phyloP scores from a whole-genome alignment of 2,797 vertebrate species.

The Danio jaintianensis region DNA sequence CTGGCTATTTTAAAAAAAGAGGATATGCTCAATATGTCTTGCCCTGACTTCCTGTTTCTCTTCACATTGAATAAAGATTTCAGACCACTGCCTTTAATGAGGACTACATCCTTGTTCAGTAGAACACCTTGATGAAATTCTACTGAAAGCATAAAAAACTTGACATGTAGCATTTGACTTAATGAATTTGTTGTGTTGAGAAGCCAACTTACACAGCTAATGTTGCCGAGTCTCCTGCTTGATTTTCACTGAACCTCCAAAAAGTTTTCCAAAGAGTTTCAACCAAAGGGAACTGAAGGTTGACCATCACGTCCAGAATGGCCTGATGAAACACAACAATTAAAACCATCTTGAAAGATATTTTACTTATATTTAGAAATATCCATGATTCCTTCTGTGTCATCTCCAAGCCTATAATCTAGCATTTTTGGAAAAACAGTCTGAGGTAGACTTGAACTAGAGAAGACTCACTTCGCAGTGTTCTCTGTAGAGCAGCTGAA shows the following conservation, averaged over 20 bases:
- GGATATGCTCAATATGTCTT: too few relatives aligned
- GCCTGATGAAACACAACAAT: conserved; percentile 76
- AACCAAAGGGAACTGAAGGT: conserved; percentile 93
- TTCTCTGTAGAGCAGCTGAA: conserved; percentile 93
- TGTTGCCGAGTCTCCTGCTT: conserved; percentile 80
- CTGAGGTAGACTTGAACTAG: not conserved
- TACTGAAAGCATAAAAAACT: not conserved
- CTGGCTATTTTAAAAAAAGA: too few relatives aligned
- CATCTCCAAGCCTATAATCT: too few relatives aligned
- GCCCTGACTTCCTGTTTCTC: too few relatives aligned
- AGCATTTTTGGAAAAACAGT: too few relatives aligned
- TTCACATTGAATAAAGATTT: too few relatives aligned
- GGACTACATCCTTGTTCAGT: too few relatives aligned
- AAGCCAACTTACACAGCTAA: conserved; percentile 83
- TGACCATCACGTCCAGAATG: conserved; percentile 94
- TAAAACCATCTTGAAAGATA: not conserved
- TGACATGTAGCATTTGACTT: not conserved
- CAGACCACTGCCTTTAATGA: too few relatives aligned
- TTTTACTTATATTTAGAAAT: not conserved
- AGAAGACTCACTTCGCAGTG: conserved; percentile 88
- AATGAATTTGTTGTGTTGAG: not conserved
- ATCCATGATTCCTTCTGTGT: not conserved
- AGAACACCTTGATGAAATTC: too few relatives aligned
- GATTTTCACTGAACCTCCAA: conserved; percentile 91
- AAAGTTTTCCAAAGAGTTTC: conserved; percentile 96